Evolutionary conservation across 2,797 vertebrate genomes (phyloP).

Genomic region (Siniperca undulata): DNA sequence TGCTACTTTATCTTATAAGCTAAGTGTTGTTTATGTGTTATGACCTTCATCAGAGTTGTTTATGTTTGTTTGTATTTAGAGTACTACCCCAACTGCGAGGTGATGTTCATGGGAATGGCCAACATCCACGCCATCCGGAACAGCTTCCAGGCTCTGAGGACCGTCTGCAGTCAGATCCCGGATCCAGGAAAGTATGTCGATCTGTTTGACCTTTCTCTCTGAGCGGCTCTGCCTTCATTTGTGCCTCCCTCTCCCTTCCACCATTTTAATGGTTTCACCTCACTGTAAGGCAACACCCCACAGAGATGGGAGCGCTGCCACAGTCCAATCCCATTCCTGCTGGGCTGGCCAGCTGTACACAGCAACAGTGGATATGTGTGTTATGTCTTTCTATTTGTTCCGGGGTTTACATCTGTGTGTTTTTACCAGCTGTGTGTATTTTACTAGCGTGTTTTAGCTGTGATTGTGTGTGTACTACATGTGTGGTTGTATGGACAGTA

Average conservation of each 20-base stretch:
- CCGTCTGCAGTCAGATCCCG: constrained; percentile 98
- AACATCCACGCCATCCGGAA: constrained; percentile 99
- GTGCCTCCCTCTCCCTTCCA: background rate
- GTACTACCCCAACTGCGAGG: constrained; percentile 99
- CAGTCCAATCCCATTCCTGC: constrained; percentile 36
- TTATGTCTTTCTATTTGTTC: constrained; percentile 11
- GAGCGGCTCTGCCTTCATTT: constrained; percentile 16
- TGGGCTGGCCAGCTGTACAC: constrained; percentile 56
- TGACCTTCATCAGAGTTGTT: constrained; percentile 37
- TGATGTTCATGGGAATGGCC: constrained; percentile 99
- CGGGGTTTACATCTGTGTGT: constrained; percentile 13
- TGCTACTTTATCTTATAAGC: background rate
- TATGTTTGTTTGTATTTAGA: constrained; percentile 82
- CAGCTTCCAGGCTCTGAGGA: constrained; percentile 96
- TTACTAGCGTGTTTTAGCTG: constrained; percentile 7
- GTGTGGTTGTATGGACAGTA: background rate
- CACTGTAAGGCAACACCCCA: constrained; percentile 59
- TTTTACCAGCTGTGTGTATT: constrained; percentile 32
- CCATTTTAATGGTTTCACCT: constrained; percentile 38
- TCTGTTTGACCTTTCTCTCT: constrained; percentile 72
- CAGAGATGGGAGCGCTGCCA: constrained; percentile 52
- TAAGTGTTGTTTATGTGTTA: background rate
- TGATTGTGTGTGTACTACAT: background rate
- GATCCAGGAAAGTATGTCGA: constrained; percentile 97
- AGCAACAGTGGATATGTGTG: constrained; percentile 20